These are phyloP conservation scores for Enteromius paludinosus DNA, from an alignment of 2,797 vertebrate species.

Conservation along the genomic window DNA sequence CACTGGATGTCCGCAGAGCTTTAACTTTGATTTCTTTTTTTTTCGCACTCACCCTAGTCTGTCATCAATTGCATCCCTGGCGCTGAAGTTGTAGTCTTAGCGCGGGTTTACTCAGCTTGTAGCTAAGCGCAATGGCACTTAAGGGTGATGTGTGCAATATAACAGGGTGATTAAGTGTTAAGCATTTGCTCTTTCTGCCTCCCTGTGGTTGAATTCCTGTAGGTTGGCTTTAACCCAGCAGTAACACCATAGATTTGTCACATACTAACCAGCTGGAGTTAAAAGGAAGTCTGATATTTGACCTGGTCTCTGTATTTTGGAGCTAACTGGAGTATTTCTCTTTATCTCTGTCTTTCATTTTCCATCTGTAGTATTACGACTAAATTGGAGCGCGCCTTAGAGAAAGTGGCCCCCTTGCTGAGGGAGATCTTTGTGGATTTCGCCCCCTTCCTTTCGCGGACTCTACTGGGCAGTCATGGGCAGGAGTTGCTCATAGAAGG, in stretches of 20 bases:
- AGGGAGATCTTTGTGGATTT: constrained; percentile 99
- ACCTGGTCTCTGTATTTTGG: not conserved
- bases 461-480: constrained; percentile 97
- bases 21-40: constrained; percentile 17
- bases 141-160: constrained; percentile 35
- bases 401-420: constrained; percentile 97
- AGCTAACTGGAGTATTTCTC: not conserved
- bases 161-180: constrained; percentile 24
- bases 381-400: constrained; percentile 96
- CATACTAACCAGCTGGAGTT: constrained; percentile 48
- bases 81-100: constrained; percentile 34
- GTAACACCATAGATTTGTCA: constrained; percentile 42
- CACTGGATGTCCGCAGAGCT: constrained; percentile 16
- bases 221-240: constrained; percentile 37
- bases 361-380: constrained; percentile 90
- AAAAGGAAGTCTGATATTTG: constrained; percentile 29
- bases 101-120: constrained; percentile 35
- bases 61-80: constrained; percentile 21
- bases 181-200: constrained; percentile 39
- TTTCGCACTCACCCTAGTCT: constrained; percentile 21
- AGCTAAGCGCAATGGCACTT: constrained; percentile 26
- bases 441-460: constrained; percentile 95
- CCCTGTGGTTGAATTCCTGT: constrained; percentile 39
- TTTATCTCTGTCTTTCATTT: constrained; percentile 52
- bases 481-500: constrained; percentile 99